A percentile compares a stretch with the other conserved stretches of the same genome.
These are phyloP conservation scores for Amorpha juglandis DNA, from an alignment of 2,888 invertebrate species.

Conservation along the genomic window DNA sequence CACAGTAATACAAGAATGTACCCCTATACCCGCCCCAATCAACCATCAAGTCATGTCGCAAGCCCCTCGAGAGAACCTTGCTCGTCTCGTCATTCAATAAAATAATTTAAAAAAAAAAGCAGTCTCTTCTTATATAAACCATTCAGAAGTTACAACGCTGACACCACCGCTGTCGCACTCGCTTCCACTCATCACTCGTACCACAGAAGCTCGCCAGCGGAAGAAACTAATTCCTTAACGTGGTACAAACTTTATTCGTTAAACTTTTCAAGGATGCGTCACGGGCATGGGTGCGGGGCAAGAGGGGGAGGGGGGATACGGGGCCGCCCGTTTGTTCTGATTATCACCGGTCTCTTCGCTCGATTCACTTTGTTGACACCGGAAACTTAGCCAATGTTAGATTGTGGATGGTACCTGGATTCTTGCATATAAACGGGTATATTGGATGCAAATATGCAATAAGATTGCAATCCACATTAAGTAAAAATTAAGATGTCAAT, in stretches of 20 bases:
- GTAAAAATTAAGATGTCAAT: too few species aligned
- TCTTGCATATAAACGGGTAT: background rate
- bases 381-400: background rate
- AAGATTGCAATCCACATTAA: too few species aligned
- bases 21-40: too few species aligned
- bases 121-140: too few species aligned
- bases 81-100: too few species aligned
- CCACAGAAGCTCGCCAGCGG: slow-evolving; percentile 49
- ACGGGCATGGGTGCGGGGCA: slow-evolving; percentile 44
- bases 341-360: slow-evolving; percentile 33
- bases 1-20: too few species aligned
- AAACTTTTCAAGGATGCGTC: slow-evolving; percentile 61
- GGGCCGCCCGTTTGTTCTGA: slow-evolving; percentile 35
- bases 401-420: background rate
- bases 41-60: too few species aligned
- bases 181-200: slow-evolving; percentile 33
- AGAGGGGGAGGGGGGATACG: slow-evolving; percentile 35
- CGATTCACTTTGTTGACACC: background rate
- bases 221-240: slow-evolving; percentile 78
- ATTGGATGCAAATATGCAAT: too few species aligned
- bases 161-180: slow-evolving; percentile 6
- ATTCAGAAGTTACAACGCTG: background rate
- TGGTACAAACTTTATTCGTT: slow-evolving; percentile 75
- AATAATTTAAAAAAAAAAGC: too few species aligned
- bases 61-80: too few species aligned